These are phyloP conservation scores for Gonocerus acuteangulatus DNA, from an alignment of 2,888 invertebrate genomes.

Conservation along the genomic window DNA sequence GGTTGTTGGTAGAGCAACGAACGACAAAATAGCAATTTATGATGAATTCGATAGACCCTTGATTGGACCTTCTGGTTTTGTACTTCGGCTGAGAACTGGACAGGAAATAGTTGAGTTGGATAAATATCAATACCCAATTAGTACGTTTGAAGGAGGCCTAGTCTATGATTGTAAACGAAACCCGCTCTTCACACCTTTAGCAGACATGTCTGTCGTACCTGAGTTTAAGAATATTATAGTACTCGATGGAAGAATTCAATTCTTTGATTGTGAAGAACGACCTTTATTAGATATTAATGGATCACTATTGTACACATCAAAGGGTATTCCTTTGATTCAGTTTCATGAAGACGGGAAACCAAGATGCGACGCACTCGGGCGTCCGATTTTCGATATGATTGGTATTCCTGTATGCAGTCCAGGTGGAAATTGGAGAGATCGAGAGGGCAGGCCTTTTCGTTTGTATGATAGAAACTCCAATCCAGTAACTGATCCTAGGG, in stretches of 20 bases:
- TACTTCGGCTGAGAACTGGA: conserved; percentile 28
- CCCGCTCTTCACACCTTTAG: conserved; percentile 21
- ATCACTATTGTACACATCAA: conserved; percentile 18
- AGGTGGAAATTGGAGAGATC: conserved; percentile 26
- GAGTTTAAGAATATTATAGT: conserved; percentile 17
- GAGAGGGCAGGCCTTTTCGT: conserved; percentile 21
- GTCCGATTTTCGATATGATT: conserved; percentile 27
- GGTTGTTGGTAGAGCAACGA: background rate
- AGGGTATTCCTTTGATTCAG: conserved; percentile 27
- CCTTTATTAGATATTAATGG: conserved; percentile 29
- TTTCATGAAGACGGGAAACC: conserved; percentile 14
- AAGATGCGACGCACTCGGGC: conserved; percentile 24
- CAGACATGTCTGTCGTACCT: conserved; percentile 17
- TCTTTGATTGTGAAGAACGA: conserved; percentile 29
- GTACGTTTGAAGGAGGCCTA: conserved; percentile 18
- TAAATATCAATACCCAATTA: conserved; percentile 11
- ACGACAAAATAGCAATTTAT: conserved; percentile 14
- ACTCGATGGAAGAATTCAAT: conserved; percentile 19
- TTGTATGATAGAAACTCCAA: conserved; percentile 26
- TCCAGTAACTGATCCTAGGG: conserved; percentile 32
- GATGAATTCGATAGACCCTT: conserved; percentile 29
- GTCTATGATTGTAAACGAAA: conserved; percentile 19
- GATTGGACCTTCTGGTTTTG: conserved; percentile 25
- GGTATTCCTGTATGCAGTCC: conserved; percentile 29
- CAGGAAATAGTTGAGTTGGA: conserved; percentile 21